Evolutionary conservation across 2,888 invertebrate genomes (phyloP).

Genomic region (Tenthredo mesomela): DNA sequence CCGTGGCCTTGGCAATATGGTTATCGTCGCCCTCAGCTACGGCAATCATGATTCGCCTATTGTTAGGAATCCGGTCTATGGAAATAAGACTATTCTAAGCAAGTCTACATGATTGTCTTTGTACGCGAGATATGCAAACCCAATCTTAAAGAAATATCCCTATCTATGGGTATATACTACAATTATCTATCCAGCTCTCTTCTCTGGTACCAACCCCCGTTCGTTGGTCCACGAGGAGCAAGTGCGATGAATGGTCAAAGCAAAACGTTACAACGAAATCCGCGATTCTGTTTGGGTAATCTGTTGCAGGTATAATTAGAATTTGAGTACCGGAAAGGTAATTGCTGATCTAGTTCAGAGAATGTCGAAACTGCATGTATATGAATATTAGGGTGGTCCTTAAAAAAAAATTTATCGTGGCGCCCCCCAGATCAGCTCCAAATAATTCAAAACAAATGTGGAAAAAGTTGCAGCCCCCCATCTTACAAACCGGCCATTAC

Average conservation of each 20-base stretch:
- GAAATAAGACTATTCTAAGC: neutral
- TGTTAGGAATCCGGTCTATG: neutral
- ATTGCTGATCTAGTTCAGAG: neutral
- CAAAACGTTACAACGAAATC: neutral
- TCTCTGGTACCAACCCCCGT: too few species aligned
- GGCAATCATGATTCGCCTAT: neutral
- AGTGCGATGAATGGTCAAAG: neutral
- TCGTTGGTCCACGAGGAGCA: too few species aligned
- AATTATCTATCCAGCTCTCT: too few species aligned
- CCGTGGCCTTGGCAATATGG: neutral
- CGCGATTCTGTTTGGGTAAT: neutral
- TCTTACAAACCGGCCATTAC: too few species aligned
- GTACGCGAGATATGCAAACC: neutral
- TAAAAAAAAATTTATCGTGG: too few species aligned
- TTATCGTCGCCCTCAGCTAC: neutral
- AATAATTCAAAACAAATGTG: too few species aligned
- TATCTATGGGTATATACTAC: too few species aligned
- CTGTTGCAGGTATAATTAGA: neutral
- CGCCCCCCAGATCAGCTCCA: too few species aligned
- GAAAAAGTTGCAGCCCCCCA: too few species aligned
- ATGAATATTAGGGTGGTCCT: too few species aligned
- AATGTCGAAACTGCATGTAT: neutral
- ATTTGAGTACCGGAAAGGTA: neutral
- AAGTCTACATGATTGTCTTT: neutral
- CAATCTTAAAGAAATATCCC: neutral